phyloP scores from a whole-genome alignment of 2,888 invertebrate genomes.

The Chalcosyrphus nemorum region DNA sequence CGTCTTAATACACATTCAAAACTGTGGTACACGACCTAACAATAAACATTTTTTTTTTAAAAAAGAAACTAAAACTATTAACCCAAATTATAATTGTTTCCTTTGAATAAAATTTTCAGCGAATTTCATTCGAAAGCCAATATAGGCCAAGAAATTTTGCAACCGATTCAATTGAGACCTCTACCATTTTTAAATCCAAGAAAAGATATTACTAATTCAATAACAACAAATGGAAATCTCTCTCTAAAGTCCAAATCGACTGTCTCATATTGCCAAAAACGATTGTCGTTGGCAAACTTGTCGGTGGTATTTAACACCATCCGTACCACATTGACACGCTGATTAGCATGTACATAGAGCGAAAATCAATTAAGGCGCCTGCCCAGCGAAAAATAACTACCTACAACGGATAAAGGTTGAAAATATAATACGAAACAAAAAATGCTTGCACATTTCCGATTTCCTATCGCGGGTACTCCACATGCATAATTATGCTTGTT shows the following conservation, averaged over 20 bases:
- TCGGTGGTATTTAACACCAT: constrained; percentile 16
- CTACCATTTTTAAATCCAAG: neutral
- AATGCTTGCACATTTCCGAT: constrained; percentile 67
- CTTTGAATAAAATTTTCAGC: constrained; percentile 6
- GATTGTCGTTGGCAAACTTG: constrained; percentile 4
- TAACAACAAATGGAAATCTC: neutral
- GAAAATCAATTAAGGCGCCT: constrained; percentile 44
- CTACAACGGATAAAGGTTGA: constrained; percentile 27
- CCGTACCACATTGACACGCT: constrained; percentile 15
- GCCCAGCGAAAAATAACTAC: constrained; percentile 6
- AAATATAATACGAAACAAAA: constrained; percentile 43
- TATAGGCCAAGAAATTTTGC: constrained; percentile 21
- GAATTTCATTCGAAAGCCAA: neutral
- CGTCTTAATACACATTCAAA: too few species aligned
- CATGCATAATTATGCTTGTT: constrained; percentile 8
- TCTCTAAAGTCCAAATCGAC: constrained; percentile 5
- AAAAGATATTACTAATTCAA: too few species aligned
- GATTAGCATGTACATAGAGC: constrained; percentile 25
- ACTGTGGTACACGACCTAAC: neutral
- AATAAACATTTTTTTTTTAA: too few species aligned
- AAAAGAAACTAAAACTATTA: neutral
- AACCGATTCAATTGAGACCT: constrained; percentile 13
- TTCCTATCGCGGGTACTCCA: constrained; percentile 29
- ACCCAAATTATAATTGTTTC: neutral
- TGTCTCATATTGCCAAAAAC: constrained; percentile 21